A percentile compares a stretch with the other conserved stretches of the same genome.
phyloP scores from a whole-genome alignment of 2,113 vertebrate genomes.

The Proteles cristata region DNA sequence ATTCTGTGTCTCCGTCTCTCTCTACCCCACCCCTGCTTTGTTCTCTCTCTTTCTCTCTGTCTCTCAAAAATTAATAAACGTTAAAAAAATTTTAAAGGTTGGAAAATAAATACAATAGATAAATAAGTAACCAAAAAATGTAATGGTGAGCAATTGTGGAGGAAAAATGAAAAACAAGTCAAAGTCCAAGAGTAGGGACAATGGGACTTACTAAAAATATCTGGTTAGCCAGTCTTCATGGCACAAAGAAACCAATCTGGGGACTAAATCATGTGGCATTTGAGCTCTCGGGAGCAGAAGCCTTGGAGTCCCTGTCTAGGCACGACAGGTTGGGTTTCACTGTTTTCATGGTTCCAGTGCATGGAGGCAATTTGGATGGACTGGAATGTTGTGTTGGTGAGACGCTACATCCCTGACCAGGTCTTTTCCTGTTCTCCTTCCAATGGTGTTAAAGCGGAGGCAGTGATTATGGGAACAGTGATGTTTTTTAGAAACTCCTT shows the following conservation, averaged over 20 bases:
- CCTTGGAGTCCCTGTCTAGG: not conserved
- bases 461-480: not conserved
- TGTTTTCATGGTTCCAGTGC: not conserved
- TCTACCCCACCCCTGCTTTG: too few relatives aligned
- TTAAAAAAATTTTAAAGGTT: not conserved
- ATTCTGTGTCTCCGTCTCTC: too few relatives aligned
- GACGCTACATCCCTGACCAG: fast-evolving
- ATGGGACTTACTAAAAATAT: not conserved
- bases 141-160: not conserved
- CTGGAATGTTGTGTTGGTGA: not conserved
- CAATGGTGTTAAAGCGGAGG: not conserved
- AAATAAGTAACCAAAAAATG: not conserved
- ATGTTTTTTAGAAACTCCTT: not conserved
- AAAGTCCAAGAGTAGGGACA: not conserved
- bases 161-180: not conserved
- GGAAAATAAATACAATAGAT: not conserved
- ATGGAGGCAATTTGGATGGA: not conserved
- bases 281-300: not conserved
- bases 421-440: not conserved
- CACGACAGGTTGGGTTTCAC: not conserved
- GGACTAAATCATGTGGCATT: not conserved
- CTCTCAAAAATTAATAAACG: too few relatives aligned
- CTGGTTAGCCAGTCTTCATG: too few relatives aligned
- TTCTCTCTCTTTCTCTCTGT: too few relatives aligned
- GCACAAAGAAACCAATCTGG: not conserved